Percentiles rank a stretch among this genome's conserved stretches.
Conservation (phyloP, 2,113 vertebrate species). For the Argyrosomus japonicus region DNA sequence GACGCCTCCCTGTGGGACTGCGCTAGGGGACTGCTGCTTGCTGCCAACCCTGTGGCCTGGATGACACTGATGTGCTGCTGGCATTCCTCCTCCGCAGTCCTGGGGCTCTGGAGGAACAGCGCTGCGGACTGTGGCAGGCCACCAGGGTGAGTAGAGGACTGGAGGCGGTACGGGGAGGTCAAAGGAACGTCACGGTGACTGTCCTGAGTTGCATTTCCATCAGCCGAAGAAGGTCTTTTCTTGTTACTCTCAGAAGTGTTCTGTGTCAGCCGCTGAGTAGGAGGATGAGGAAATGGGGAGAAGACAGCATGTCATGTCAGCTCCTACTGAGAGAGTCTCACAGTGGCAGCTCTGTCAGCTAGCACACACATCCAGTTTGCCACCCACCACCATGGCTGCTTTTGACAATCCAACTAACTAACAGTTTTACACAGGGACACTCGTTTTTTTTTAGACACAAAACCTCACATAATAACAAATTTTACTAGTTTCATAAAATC, state of each 20-base stretch:
- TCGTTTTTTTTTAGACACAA: not conserved
- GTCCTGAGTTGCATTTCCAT: slow-evolving; percentile 82
- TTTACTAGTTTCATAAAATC: not conserved
- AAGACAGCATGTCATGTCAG: slow-evolving; percentile 70
- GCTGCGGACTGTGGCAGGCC: slow-evolving; percentile 89
- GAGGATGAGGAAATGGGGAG: slow-evolving; percentile 62
- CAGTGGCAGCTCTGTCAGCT: slow-evolving; percentile 68
- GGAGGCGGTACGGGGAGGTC: slow-evolving; percentile 86
- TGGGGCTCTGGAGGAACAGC: slow-evolving; percentile 89
- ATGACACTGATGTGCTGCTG: slow-evolving; percentile 96
- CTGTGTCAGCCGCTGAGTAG: slow-evolving; percentile 89
- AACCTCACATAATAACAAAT: not conserved
- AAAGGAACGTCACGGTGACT: slow-evolving; percentile 85
- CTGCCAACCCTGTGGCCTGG: slow-evolving; percentile 90
- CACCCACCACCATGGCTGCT: slow-evolving; percentile 56
- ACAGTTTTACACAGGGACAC: slow-evolving; percentile 7
- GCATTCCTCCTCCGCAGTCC: slow-evolving; percentile 88
- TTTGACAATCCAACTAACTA: slow-evolving; percentile 54
- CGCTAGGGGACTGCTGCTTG: slow-evolving; percentile 86
- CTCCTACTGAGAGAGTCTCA: slow-evolving; percentile 55
- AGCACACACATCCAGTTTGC: slow-evolving; percentile 53
- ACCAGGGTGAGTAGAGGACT: slow-evolving; percentile 86
- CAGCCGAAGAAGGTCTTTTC: slow-evolving; percentile 82
- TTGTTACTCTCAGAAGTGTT: slow-evolving; percentile 84
- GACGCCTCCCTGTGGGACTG: slow-evolving; percentile 88